Conservation (phyloP, 2,888 invertebrate species). For the Peribatodes rhomboidaria region DNA sequence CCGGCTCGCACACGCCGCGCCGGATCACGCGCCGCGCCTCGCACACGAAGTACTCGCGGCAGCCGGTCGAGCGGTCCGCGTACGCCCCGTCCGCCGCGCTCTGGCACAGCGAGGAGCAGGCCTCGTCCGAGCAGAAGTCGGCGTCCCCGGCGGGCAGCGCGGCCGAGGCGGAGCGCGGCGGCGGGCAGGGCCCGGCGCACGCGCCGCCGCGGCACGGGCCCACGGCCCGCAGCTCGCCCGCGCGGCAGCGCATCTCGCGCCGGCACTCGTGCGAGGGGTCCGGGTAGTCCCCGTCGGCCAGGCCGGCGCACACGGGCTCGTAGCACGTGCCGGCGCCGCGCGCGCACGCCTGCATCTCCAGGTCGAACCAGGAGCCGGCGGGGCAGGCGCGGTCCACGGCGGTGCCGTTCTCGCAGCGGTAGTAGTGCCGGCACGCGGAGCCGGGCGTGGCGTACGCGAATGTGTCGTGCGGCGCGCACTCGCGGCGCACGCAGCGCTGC, state of each 20-base stretch:
- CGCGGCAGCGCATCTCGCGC: conserved; percentile 80
- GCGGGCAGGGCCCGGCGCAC: conserved; percentile 69
- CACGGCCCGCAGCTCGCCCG: conserved; percentile 75
- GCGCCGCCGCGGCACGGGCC: conserved; percentile 64
- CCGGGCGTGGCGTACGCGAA: conserved; percentile 85
- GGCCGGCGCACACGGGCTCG: conserved; percentile 86
- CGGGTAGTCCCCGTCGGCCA: conserved; percentile 85
- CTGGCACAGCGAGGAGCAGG: conserved; percentile 81
- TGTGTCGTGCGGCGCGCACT: conserved; percentile 70
- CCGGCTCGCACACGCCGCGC: conserved; percentile 85
- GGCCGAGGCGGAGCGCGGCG: conserved; percentile 73
- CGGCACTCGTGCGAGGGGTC: conserved; percentile 87
- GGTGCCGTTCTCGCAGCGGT: conserved; percentile 83
- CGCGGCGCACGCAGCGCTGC: conserved; percentile 73
- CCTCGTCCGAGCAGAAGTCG: conserved; percentile 80
- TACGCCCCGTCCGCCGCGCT: conserved; percentile 85
- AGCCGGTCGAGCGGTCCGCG: conserved; percentile 83
- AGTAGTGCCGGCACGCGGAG: conserved; percentile 86
- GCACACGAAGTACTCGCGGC: conserved; percentile 87
- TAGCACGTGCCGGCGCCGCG: conserved; percentile 86
- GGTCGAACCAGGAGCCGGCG: conserved; percentile 85
- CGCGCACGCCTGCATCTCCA: conserved; percentile 82
- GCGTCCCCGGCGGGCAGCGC: conserved; percentile 83
- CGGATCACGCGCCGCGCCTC: conserved; percentile 81
- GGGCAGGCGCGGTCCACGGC: conserved; percentile 82